Evolutionary conservation across 2,888 invertebrate species (phyloP).

Genomic region (Leptopilina drosophilae): DNA sequence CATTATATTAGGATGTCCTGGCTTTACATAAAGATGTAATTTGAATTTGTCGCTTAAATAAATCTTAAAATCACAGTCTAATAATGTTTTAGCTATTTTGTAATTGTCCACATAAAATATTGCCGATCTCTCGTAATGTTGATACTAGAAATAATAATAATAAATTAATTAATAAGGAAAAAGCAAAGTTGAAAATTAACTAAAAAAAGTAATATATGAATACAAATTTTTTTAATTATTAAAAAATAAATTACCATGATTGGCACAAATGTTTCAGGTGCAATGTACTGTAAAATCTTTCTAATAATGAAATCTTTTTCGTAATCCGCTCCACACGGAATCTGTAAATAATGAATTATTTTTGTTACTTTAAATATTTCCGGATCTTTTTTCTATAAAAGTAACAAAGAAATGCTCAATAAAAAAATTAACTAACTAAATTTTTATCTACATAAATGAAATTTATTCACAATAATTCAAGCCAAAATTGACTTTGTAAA

Average conservation of each 20-base stretch:
- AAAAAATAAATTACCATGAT: constrained; percentile 76
- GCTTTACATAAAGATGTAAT: constrained; percentile 70
- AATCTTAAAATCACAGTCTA: constrained; percentile 83
- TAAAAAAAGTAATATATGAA: background rate
- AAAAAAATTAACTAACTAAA: too few species aligned
- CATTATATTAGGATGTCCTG: constrained; percentile 57
- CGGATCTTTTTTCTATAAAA: too few species aligned
- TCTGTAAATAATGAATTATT: constrained; percentile 64
- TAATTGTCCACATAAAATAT: constrained; percentile 88
- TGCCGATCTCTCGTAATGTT: constrained; percentile 81
- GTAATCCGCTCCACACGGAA: constrained; percentile 87
- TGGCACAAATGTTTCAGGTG: constrained; percentile 84
- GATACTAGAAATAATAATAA: constrained; percentile 75
- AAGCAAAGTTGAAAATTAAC: background rate
- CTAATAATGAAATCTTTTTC: constrained; percentile 84
- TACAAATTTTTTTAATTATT: background rate
- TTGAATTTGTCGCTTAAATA: constrained; percentile 86
- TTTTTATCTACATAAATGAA: too few species aligned
- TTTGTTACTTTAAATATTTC: background rate
- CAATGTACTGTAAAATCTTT: constrained; percentile 80
- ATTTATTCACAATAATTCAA: too few species aligned
- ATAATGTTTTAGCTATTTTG: constrained; percentile 84
- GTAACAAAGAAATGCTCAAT: too few species aligned
- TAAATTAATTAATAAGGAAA: too few species aligned
- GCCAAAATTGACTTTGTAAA: too few species aligned